Evolutionary conservation across 64 coral and sea anemone genomes (phyloP), one percentile per base, ranked within the genome.

Genomic region (Actinia equina): DNA sequence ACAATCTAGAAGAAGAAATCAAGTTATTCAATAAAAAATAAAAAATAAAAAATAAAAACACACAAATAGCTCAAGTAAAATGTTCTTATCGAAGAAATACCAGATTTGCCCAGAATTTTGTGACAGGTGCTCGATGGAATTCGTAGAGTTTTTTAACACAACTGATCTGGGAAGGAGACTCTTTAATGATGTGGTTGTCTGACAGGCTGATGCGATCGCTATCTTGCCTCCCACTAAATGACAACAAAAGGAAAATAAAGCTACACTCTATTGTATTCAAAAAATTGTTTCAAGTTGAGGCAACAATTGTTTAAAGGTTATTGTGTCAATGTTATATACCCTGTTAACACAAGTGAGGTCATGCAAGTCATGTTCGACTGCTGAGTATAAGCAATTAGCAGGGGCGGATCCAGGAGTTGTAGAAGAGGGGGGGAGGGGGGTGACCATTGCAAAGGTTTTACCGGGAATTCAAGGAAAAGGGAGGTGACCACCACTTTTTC

Each of bases 61-160:
- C n/a, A 17, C 71, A 77, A 20, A 20, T 19, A 77, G 43, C 25
- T 77, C 25, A 77, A 57, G 15, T 13, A 16, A 57, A 57, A 57
- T 2, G 11, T 16, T 57, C 55, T 49, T 49, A 49, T 49, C 46
- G 46, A 60, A 60, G 1, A 60, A 65, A 16, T 54, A 95, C 93
- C 89, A 95, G 88, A 82, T 95, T 95, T 22, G 78, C 89, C 93
- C 93, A 95, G 61, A 95, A 95, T 67, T 95, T 95, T 9, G 93
- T 92, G 43, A 95, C 92, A 41, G 93, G 93, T 80, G 93, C 93
- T 62, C 87, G 81, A 69, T 95, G 90, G 63, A 95, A 95, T 26
- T 92, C 93, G 77, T 86, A 91, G 53, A 95, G 30, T 41, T 85
- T 80, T 13, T 79, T 84, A 0, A 52, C 78, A 44, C 78, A 81